Evolutionary conservation across 2,113 vertebrate genomes (phyloP).

Genomic region (Scalopus aquaticus): DNA sequence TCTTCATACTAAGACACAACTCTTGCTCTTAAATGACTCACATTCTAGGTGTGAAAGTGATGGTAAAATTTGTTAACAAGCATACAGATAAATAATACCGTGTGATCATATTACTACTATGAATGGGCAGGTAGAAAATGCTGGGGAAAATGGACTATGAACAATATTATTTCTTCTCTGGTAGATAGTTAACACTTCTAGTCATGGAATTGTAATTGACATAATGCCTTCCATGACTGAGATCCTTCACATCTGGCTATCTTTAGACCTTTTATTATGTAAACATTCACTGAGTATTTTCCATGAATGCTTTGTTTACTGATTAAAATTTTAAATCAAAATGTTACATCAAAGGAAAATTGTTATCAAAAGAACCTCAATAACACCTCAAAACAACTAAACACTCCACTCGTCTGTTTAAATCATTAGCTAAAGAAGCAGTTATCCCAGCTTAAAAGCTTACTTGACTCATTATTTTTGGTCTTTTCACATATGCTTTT

Average conservation of each 20-base stretch:
- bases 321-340: slow-evolving; percentile 57
- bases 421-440: slow-evolving; percentile 41
- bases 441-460: slow-evolving; percentile 38
- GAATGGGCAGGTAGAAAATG: background rate
- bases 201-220: background rate
- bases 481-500: slow-evolving; percentile 6
- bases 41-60: background rate
- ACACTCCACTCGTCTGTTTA: slow-evolving; percentile 7
- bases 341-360: slow-evolving; percentile 44
- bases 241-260: slow-evolving; percentile 22
- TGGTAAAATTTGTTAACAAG: background rate
- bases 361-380: slow-evolving; percentile 50
- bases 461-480: background rate
- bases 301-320: slow-evolving; percentile 66
- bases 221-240: background rate
- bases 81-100: background rate
- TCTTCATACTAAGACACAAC: background rate
- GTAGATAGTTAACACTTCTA: background rate
- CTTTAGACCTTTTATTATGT: background rate
- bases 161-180: slow-evolving; percentile 20
- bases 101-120: background rate
- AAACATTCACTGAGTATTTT: slow-evolving; percentile 53
- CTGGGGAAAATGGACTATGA: background rate
- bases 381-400: slow-evolving; percentile 9
- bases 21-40: background rate